Base-by-base conservation (phyloP, 2,888 invertebrate genomes). In the Hanleya hanleyi region DNA sequence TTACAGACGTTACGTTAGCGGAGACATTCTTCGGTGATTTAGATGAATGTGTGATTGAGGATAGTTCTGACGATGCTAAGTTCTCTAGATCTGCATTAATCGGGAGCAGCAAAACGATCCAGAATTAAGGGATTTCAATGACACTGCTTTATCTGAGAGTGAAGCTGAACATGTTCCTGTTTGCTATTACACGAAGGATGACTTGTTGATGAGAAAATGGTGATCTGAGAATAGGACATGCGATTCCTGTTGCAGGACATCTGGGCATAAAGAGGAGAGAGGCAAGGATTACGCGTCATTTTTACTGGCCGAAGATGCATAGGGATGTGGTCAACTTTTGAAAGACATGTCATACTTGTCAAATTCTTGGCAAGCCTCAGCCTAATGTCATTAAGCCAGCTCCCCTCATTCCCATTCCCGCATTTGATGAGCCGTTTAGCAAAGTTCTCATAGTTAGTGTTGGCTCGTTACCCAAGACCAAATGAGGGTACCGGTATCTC, bases 311-410 rank as follows among this genome's bases (percentile, higher is more conserved):
- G n/a, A 41, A 57, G 26, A 18, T 72, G 22, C 57, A 57, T 18
- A 69, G 35, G 33, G 72, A 72, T 69, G 72, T 69, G 35, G 35
- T 35, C n/a, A 18, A 61, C 18, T 62, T 33, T 47, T 72, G 72
- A 35, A 22, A 26, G 41, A 72, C 41, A 26, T 72, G 69, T 49
- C 62, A 72, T 47, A 62, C 69, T n/a, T 72, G 72, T 62, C 69
- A 72, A n/a, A 12, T 57, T 1, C 32, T 69, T 1, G 72, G 72
- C 5, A 69, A 72, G 41, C 47, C 62, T 22, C 29, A 69, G 5
- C 69, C 49, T 6, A 5, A 1, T 36, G 18, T 22, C 1, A 38
- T 49, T 15, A 33, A 32, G 15, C 22, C 26, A 29, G n/a, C n/a
- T n/a, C n/a, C n/a, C n/a, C n/a, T n/a, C n/a, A n/a, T n/a, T n/a